These are phyloP conservation scores for Eupithecia centaureata DNA, from an alignment of 2,888 invertebrate species.

Conservation along the genomic window DNA sequence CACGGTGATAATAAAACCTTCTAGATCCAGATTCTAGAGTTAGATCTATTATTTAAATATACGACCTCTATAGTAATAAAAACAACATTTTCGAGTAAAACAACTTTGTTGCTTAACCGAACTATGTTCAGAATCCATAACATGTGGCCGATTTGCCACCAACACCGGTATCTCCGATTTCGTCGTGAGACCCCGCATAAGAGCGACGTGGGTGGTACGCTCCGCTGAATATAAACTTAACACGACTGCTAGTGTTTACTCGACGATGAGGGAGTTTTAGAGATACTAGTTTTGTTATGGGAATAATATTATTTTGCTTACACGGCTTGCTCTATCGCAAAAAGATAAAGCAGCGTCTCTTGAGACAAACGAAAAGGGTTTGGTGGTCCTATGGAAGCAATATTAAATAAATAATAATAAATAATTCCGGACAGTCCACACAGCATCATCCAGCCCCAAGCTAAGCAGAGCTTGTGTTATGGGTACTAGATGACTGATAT, in stretches of 20 bases:
- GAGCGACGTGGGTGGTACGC: constrained; percentile 75
- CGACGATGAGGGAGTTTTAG: constrained; percentile 43
- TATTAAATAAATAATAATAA: no score
- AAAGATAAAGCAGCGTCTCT: constrained; percentile 7
- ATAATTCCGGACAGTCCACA: no score
- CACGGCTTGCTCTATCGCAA: constrained; percentile 3
- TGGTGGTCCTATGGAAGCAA: neutral
- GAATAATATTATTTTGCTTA: constrained; percentile 15
- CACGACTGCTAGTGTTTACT: constrained; percentile 55
- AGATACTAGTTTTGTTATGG: constrained; percentile 31
- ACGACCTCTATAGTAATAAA: neutral
- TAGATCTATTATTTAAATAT: neutral
- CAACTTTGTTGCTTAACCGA: constrained; percentile 33
- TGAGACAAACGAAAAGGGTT: neutral
- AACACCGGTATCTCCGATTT: constrained; percentile 67
- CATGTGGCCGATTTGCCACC: constrained; percentile 52
- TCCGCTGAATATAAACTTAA: constrained; percentile 71
- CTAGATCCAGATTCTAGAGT: neutral
- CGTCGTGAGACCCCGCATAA: constrained; percentile 56
- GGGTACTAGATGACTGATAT: no score
- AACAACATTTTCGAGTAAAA: neutral
- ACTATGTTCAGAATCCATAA: constrained; percentile 49
- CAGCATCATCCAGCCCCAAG: no score
- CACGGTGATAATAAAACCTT: neutral
- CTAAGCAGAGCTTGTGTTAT: no score